Evolutionary conservation across 1,140 invertebrate genomes (phyloP).

Genomic region (Calliphora vicina): DNA sequence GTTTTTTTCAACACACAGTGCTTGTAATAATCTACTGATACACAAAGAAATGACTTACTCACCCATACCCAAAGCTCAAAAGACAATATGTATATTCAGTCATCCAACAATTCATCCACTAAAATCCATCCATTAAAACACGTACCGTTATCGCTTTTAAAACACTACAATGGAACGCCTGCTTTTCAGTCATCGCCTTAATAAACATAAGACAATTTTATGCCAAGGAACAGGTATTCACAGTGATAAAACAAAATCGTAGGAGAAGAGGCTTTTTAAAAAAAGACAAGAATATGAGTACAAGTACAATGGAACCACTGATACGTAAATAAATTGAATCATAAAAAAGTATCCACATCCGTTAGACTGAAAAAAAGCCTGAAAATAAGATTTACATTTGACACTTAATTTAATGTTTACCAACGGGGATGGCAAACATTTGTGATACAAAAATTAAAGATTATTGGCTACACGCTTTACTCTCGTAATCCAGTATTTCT

Average conservation of each 20-base stretch:
- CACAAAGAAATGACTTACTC: not conserved
- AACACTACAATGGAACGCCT: not conserved
- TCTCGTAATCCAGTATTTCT: too few species aligned
- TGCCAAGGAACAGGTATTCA: not conserved
- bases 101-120: too few species aligned
- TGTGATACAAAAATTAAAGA: too few species aligned
- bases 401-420: not conserved
- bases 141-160: not conserved
- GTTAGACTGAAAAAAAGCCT: not conserved
- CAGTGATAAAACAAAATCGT: not conserved
- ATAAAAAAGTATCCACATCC: not conserved
- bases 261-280: not conserved
- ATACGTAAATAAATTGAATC: not conserved
- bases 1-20: not conserved
- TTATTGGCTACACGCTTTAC: too few species aligned
- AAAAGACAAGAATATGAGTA: not conserved
- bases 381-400: not conserved
- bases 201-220: not conserved
- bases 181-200: not conserved
- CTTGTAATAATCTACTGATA: not conserved
- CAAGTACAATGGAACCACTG: not conserved
- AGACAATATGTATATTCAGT: too few species aligned
- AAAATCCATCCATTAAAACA: not conserved
- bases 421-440: not conserved
- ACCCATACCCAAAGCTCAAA: too few species aligned